Evolutionary conservation across 2,797 vertebrate genomes (phyloP), one percentile per base, ranked within the genome.

Genomic region (Lagodon rhomboides): DNA sequence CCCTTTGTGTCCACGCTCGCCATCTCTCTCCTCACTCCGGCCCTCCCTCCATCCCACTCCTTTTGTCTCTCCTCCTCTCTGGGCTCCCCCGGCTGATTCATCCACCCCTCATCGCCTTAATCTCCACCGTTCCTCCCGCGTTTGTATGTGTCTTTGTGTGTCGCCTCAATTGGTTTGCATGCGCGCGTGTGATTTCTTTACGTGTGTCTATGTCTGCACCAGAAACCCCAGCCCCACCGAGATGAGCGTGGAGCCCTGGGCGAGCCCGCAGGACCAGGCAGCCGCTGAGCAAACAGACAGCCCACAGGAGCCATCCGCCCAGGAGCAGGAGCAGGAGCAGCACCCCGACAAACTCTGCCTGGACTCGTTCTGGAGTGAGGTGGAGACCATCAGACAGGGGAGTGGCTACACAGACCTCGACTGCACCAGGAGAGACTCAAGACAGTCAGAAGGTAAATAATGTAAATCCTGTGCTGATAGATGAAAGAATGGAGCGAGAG

Each of bases 321-420:
- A 86, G 76, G 92, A 95, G 47, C 91, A 89, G 88, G 87, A 90
- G 79, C 94, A 95, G 88, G 87, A 91, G 81, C 94, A 95, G 86
- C 92, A 89, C 44, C 93, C 91, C 0, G 95, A 97, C 88, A 95
- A 92, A 79, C 93, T 96, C 82, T 96, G 96, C 71, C 91, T 97
- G 94, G 96, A 96, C 82, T 96, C 95, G 27, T 97, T 98, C 87
- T 97, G 97, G 97, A 95, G 93, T 76, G 97, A 98, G 92, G 96
- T 97, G 79, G 96, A 97, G 91, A 95, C 88, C 92, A 97, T 97
- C 67, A 95, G 93, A 58, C 96, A 95, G 93, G 96, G 94, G 61
- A 64, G 92, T 68, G 94, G 95, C 82, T 90, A 89, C 4, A 82
- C 95, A 47, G 95, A 96, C 72, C 94, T 95, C 2, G 96, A 96